Base-by-base conservation (phyloP, 2,888 invertebrate species). In the Steromphala cineraria region DNA sequence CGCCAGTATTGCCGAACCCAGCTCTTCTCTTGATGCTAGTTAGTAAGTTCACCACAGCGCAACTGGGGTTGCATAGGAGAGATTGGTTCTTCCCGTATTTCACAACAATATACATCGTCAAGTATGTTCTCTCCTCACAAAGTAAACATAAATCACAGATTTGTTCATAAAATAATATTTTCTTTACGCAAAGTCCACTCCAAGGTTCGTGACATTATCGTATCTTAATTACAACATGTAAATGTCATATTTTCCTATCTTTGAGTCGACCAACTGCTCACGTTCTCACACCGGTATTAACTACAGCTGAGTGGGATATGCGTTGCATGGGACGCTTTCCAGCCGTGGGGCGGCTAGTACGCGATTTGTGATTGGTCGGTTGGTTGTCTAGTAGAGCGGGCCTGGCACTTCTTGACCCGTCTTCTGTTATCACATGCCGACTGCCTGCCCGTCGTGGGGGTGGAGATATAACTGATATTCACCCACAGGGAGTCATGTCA, bases 31-130 rank as follows among this genome's bases (percentile, higher is more conserved):
- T 92, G 74, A 93, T 92, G 82, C 90, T 92, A 76, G 86, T 88
- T 75, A 93, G 85, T 31, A 93, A 83, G 80, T 93, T 93, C 76
- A 93, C 85, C 28, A 92, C 91, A 7, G 92, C 91, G 85, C 93
- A 92, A 81, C 88, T 89, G 0, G 93, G 92, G 80, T 93, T 93
- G 81, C 92, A 92, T 56, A 92, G 76, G 75, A 93, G 83, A 7
- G 90, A 88, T 82, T 92, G 90, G 80, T 93, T 92, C 71, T 91
- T 87, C 0, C 92, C 93, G 84, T 91, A 92, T 78, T 92, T 92
- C 46, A 93, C 91, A 17, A 90, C 87, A 67, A 93, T 91, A 87
- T 88, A 92, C 92, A 92, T 92, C 13, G 19, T 87, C 36, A 31
- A 46, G 13, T 10, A 13, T 46, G 5, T 46, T 13, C 46, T 46